Base-by-base conservation (phyloP, 2,113 vertebrate species). In the Oreochromis aureus region DNA sequence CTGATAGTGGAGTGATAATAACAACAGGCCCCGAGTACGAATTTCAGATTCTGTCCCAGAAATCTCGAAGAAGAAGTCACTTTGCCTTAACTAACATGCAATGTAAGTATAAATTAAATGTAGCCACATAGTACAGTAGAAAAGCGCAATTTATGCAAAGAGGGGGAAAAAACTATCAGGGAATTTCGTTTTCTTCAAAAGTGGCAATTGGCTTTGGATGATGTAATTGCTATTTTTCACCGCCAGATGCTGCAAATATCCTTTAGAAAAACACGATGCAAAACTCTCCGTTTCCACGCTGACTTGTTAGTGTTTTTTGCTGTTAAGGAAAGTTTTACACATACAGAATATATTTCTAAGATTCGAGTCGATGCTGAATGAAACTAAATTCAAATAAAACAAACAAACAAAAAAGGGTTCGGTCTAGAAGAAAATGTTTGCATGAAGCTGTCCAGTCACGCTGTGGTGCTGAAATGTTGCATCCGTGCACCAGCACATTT, bases 401-500 rank as follows among this genome's bases (percentile, higher is more conserved):
- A 24, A 81, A 51, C 5, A 71, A 79, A 32, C 5, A 56, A 84
- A 51, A 10, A 16, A 2, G 56, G 6, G 2, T 84, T 22, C 8
- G 13, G 18, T 7, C 3, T 3, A 16, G 80, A 12, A 16, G 61
- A 22, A 9, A 41, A 11, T 7, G 6, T n/a, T 3, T 10, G 24
- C 7, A 30, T 80, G 82, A 16, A 44, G 89, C 93, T 94, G 88
- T 93, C 94, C 94, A 87, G 61, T 90, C 30, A 13, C 30, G 16
- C 27, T 27, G 84, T 92, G 95, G 93, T 95, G 92, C 93, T 95
- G 94, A 95, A 94, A 89, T 22, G 9, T 6, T 78, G 61, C 51
- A 16, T 66, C 39, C 15, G 16, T 5, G 69, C 51, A 1, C 8
- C 48, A 32, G 63, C 61, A 16, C 36, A 30, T 51, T 76, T 51